Base-by-base conservation (phyloP, 2,888 invertebrate species). In the Notodonta ziczac region DNA sequence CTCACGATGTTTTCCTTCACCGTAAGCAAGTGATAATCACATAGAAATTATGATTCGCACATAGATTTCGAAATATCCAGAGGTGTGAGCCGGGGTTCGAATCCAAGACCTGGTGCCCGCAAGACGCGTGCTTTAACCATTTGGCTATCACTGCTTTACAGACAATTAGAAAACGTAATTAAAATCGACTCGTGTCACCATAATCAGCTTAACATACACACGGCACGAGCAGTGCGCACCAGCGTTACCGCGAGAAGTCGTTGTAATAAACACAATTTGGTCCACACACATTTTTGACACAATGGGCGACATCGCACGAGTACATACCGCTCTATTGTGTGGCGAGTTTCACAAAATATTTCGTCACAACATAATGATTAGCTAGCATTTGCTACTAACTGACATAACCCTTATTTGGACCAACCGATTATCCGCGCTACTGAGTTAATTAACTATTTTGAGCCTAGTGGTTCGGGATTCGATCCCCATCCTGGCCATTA, bases 261-360 rank as follows among this genome's bases (percentile, higher is more conserved):
- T 82, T 83, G 85, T 86, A 78, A 85, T 82, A 84, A 81, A 84
- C 77, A 76, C 79, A 73, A 89, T 89, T 89, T 78, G 85, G 82
- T 85, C 79, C 86, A 84, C 88, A 83, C 74, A 80, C 78, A 77
- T 24, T 24, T 24, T 73, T 71, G 73, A 66, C 76, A 89, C 87
- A 90, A 89, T 87, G 80, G 81, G 68, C 76, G 70, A 80, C 82
- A 82, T 77, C 82, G 79, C 76, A 83, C 82, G 81, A 78, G 82
- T 86, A 87, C 84, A 86, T 83, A 84, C 74, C 57, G 72, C 65
- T 67, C 81, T 79, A 89, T 88, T 89, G 88, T 89, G 77, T 78
- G 74, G 63, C 69, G 69, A 75, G 81, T 87, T 86, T 84, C 81
- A 84, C 83, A 84, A 83, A 85, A 84, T 74, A 78, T 87, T 84